Conservation (phyloP, 23 tunicate genomes). For the Styela clava region DNA sequence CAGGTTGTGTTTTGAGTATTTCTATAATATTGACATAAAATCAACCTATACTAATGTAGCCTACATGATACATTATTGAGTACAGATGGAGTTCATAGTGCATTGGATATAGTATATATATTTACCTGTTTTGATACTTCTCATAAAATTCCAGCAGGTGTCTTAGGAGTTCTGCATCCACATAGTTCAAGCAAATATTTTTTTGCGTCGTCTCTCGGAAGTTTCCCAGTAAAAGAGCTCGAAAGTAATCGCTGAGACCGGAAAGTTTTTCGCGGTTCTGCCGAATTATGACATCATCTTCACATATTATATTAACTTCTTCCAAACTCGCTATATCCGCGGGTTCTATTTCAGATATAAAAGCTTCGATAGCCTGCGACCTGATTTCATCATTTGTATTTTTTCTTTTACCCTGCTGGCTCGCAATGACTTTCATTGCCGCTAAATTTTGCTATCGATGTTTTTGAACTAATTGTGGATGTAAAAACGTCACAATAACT, state of each 20-base stretch:
- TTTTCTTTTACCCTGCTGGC: not conserved
- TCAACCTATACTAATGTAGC: too few species aligned
- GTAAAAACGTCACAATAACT: too few species aligned
- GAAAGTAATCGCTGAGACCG: constrained; percentile 29
- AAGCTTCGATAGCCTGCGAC: too few species aligned
- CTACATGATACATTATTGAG: too few species aligned
- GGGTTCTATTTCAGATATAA: too few species aligned
- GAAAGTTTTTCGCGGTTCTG: constrained; percentile 10
- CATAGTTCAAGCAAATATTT: constrained; percentile 9
- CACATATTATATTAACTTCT: constrained; percentile 10
- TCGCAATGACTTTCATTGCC: not conserved
- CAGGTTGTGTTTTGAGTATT: too few species aligned
- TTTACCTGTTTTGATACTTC: not conserved
- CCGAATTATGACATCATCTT: constrained; percentile 4
- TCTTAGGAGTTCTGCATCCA: not conserved
- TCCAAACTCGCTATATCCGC: not conserved
- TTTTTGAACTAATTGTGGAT: too few species aligned
- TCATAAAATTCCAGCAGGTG: not conserved
- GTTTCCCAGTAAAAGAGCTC: constrained; percentile 26
- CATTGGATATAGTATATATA: too few species aligned
- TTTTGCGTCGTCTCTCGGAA: constrained; percentile 7
- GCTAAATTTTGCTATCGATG: too few species aligned
- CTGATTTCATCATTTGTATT: not conserved
- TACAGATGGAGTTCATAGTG: too few species aligned
- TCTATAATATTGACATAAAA: too few species aligned